These are phyloP conservation scores for Heliornis fulica DNA, from an alignment of 2,113 vertebrate genomes.

Conservation along the genomic window DNA sequence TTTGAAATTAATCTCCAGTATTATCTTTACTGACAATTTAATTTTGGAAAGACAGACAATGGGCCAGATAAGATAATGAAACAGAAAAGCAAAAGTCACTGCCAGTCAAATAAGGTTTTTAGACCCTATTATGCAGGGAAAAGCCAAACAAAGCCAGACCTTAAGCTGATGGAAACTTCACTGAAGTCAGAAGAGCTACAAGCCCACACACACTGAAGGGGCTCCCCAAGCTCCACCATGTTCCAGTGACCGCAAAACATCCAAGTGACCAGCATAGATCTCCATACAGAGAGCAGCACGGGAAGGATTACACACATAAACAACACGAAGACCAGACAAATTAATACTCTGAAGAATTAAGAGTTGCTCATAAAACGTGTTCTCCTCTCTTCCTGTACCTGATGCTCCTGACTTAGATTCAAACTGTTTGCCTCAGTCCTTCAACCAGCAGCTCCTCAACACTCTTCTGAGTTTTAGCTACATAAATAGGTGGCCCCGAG, in stretches of 20 bases:
- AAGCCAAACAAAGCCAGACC: not conserved
- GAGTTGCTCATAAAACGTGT: no score
- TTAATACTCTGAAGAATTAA: not conserved
- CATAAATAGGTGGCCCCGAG: not conserved
- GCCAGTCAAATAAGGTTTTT: not conserved
- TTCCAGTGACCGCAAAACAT: not conserved
- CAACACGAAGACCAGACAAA: not conserved
- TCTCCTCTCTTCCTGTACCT: not conserved
- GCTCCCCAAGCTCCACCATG: not conserved
- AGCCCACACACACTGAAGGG: not conserved
- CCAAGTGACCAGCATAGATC: not conserved
- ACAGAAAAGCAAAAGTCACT: not conserved
- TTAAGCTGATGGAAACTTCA: not conserved
- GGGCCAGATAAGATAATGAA: not conserved
- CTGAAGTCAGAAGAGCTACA: not conserved
- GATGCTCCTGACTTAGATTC: not conserved
- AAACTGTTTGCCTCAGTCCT: not conserved
- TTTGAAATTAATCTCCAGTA: not conserved
- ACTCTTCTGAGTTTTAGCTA: not conserved
- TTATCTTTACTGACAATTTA: not conserved
- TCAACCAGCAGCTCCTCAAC: not conserved
- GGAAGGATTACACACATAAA: not conserved
- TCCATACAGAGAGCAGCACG: fast-evolving
- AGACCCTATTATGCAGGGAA: not conserved
- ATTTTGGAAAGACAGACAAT: not conserved